Base-by-base conservation (phyloP, 2,797 vertebrate genomes). In the Sciurus carolinensis region DNA sequence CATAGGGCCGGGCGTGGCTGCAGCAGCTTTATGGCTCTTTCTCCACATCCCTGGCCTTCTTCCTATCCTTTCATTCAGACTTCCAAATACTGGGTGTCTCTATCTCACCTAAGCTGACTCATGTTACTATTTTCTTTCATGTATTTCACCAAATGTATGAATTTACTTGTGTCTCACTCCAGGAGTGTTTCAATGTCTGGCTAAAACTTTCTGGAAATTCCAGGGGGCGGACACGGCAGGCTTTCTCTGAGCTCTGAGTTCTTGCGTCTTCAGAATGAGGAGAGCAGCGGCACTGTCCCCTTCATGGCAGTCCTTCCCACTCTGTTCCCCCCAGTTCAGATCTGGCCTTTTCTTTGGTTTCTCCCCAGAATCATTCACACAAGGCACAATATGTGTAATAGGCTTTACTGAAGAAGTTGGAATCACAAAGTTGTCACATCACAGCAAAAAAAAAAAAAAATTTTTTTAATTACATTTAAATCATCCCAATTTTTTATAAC, bases 331-430 rank as follows among this genome's bases (percentile, higher is more conserved):
- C 36, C 66, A 75, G 7, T 33, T 52, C 59, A 90, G 57, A 50
- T 52, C 11, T 30, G 59, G 18, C 17, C 26, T 72, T 52, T 72
- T 30, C 72, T 85, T 75, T 33, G 39, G 14, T 80, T 57, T 69
- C 33, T 44, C 67, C 26, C n/a, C 26, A 62, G 66, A 92, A 71
- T 95, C 64, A 92, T 14, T 76, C 85, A 86, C 30, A 28, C 7
- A 39, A 67, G 30, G 52, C 36, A 33, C 1, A 1, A 3, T 11
- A 39, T 1, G 1, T 44, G 7, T 30, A 67, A 9, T 4, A 71
- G 86, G 64, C 66, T 89, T 96, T 69, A 89, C 28, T 67, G 62
- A 77, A 52, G 17, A 36, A 73, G 54, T 44, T 39, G 54, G 20
- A 69, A 73, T 20, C 83, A 28, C 33, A 44, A 36, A 69, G 17